Base-by-base conservation (phyloP, 2,797 vertebrate genomes). In the Trichosurus vulpecula region DNA sequence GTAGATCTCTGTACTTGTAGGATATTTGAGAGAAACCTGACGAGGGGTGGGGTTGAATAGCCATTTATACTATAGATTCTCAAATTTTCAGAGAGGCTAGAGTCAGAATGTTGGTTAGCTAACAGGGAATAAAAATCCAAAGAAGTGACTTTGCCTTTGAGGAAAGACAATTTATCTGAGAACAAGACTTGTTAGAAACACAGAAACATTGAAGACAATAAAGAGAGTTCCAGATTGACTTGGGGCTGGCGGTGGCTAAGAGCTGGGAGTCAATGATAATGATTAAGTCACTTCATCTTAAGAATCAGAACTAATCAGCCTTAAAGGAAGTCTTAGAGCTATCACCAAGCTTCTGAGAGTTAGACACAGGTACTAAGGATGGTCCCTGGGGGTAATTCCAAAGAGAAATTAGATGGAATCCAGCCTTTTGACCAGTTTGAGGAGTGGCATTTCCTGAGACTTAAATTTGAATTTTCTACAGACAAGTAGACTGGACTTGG, bases 281-380 rank as follows among this genome's bases (percentile, higher is more conserved):
- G 97, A 95, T 96, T 96, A 95, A 97, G 92, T 95, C 94, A 27
- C 93, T 97, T 97, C 96, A 97, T 97, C 91, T 96, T 97, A 94
- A 95, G 90, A 90, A 97, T 96, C 93, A 57, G 89, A 96, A 94
- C 95, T 96, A 96, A 97, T 97, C 97, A 97, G 91, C 96, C 92
- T 94, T 52, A 94, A 96, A 96, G 94, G 56, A 51, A 96, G 90
- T 95, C 30, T 54, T 93, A 74, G 41, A 96, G 97, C 97, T 96
- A 95, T 97, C 92, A 97, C 81, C 52, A n/a, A 89, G 56, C 90
- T 94, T 92, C 93, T 91, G n/a, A 87, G 95, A 95, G 90, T 81
- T 14, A 5, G 52, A 52, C 91, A 94, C n/a, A 87, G n/a, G 30
- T 91, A 31, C 55, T 90, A n/a, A 81, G 11, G 52, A 74, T 30